Evolutionary conservation across 2,113 vertebrate species (phyloP), one percentile per base, ranked within the genome.

Genomic region (Callithrix jacchus): DNA sequence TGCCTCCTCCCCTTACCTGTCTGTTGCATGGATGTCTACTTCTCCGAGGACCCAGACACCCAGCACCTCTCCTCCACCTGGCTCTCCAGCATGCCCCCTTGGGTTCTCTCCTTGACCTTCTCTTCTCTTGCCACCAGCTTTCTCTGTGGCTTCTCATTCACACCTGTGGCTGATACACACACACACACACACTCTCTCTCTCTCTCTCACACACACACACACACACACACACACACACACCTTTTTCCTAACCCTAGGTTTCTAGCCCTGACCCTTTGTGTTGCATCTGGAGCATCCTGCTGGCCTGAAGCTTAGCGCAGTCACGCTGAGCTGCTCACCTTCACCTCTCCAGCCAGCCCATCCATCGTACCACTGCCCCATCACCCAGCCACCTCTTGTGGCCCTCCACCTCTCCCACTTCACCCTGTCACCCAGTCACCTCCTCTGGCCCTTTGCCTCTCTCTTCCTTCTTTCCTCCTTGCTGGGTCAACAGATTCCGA

Each of bases 301-400:
- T 2, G 30, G 54, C 74, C 37, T 37, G 84, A 66, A 5, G 17
- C n/a, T 42, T n/a, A 4, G 83, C 23, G 0, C 5, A 11, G 16
- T n/a, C 76, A 52, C 54, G 4, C 6, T 1, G 11, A 20, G 0
- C 83, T 20, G 1, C 0, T 4, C 84, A 42, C 30, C 82, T 18
- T 35, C 52, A 0, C 10, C 7, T 5, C 37, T 40, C 4, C 7
- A 0, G 3, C 16, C 5, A 3, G 27, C 61, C 52, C 8, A 0
- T 23, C 79, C n/a, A 8, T 2, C 32, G 21, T 35, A 16, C 66
- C 64, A 32, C 32, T 6, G 6, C 64, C 32, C 6, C 32, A 0
- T 35, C 66, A 35, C 32, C 32, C 2, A 5, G 61, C 61, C 61
- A 64, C 61, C 61, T 64, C 5, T 2, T 14, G 11, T 35, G 66